A percentile compares a stretch with the other conserved stretches of the same genome.
Evolutionary conservation across 2,113 vertebrate genomes (phyloP).

Genomic region (Xyliphius kryptos): DNA sequence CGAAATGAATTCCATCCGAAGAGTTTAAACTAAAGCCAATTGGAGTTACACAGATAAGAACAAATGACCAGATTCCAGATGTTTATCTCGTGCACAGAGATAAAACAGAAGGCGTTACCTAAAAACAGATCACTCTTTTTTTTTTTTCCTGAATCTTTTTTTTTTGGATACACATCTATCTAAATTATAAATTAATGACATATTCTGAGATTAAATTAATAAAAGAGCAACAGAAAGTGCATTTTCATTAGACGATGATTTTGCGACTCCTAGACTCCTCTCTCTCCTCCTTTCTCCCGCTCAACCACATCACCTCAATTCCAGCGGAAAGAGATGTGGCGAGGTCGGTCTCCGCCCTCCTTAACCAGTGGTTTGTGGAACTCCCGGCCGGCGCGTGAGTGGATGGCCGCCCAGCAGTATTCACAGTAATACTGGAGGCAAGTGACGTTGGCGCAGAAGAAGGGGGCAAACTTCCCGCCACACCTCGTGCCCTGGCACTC

Average conservation of each 20-base stretch:
- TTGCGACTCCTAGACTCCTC: slow-evolving; percentile 61
- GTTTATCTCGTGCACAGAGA: too few relatives aligned
- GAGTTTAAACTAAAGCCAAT: too few relatives aligned
- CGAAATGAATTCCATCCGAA: too few relatives aligned
- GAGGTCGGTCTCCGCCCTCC: slow-evolving; percentile 95
- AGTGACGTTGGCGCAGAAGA: slow-evolving; percentile 99
- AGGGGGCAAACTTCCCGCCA: slow-evolving; percentile 96
- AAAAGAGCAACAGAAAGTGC: slow-evolving; percentile 96
- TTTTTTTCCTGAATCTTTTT: too few relatives aligned
- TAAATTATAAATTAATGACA: slow-evolving; percentile 62
- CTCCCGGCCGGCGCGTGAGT: slow-evolving; percentile 94
- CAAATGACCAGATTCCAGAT: too few relatives aligned
- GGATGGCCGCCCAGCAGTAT: slow-evolving; percentile 99
- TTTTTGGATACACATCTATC: slow-evolving; percentile 66
- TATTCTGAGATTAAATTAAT: slow-evolving; percentile 60
- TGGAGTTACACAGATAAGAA: too few relatives aligned
- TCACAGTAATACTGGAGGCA: slow-evolving; percentile 99
- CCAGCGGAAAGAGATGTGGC: slow-evolving; percentile 99
- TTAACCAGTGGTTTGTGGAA: slow-evolving; percentile 99
- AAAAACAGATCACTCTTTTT: too few relatives aligned
- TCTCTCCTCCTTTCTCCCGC: slow-evolving; percentile 46
- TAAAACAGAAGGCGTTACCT: too few relatives aligned
- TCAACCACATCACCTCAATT: slow-evolving; percentile 63
- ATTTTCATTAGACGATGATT: slow-evolving; percentile 87
- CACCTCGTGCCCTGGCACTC: slow-evolving; percentile 99